A percentile compares a stretch with the other conserved stretches of the same genome.
Conservation (phyloP, 2,797 vertebrate species). For the Rhynchonycteris naso region DNA sequence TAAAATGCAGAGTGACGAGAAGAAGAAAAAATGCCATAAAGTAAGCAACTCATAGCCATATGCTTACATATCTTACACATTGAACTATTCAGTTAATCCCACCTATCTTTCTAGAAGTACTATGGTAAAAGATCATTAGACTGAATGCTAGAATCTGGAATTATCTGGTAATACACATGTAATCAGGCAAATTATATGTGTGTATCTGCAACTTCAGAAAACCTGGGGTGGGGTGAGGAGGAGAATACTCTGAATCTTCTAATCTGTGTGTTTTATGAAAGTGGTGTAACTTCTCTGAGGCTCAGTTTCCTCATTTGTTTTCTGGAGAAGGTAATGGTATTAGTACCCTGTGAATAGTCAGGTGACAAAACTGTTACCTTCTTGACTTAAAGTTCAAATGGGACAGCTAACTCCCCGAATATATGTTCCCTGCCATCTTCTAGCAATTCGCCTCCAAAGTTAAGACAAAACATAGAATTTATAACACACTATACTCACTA, state of each 20-base stretch:
- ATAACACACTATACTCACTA: background rate
- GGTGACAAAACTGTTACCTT: background rate
- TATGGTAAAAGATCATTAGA: background rate
- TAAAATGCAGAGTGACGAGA: background rate
- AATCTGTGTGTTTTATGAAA: background rate
- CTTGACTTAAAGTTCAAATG: background rate
- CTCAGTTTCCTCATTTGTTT: background rate
- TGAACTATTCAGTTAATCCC: background rate
- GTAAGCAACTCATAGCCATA: background rate
- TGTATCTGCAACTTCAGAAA: background rate
- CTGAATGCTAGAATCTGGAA: background rate
- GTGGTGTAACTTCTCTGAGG: background rate
- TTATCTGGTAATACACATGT: background rate
- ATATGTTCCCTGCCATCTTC: background rate
- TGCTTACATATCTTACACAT: background rate
- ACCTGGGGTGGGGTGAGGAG: background rate
- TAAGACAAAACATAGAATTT: background rate
- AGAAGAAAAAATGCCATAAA: background rate
- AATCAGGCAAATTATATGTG: background rate
- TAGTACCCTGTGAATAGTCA: background rate
- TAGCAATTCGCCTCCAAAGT: background rate
- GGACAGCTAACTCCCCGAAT: background rate
- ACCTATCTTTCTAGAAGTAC: background rate
- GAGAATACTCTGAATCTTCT: background rate
- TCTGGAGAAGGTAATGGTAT: background rate